A percentile compares a stretch with the other conserved stretches of the same genome.
phyloP scores from a whole-genome alignment of 2,888 invertebrate genomes.

The Melinaea marsaeus region DNA sequence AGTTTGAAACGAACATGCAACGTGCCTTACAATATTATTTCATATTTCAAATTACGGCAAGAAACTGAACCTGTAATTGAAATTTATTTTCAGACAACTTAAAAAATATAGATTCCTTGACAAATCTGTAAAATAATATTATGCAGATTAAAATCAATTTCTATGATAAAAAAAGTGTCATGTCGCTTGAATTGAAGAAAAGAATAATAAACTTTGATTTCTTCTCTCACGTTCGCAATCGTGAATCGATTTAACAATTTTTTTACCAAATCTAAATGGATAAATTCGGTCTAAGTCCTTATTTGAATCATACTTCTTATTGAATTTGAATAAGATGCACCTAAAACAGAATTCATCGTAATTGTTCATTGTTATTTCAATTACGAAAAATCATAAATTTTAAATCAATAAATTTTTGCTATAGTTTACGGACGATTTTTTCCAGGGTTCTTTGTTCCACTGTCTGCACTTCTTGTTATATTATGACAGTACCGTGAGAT shows the following conservation, averaged over 20 bases:
- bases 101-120: background rate
- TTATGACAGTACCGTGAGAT: too few species aligned
- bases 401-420: too few species aligned
- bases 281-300: conserved; percentile 44
- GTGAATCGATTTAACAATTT: conserved; percentile 71
- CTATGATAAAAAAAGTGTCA: conserved; percentile 56
- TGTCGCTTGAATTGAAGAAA: conserved; percentile 60
- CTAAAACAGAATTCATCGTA: conserved; percentile 3
- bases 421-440: too few species aligned
- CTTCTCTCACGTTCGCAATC: conserved; percentile 70
- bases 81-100: too few species aligned
- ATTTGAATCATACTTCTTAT: conserved; percentile 26
- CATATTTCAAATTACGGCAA: too few species aligned
- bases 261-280: conserved; percentile 64
- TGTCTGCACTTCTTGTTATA: too few species aligned
- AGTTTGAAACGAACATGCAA: background rate
- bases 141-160: conserved; percentile 43
- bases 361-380: background rate
- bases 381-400: too few species aligned
- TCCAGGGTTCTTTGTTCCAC: too few species aligned
- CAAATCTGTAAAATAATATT: conserved; percentile 37
- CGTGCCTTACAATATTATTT: too few species aligned
- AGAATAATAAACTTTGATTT: conserved; percentile 75
- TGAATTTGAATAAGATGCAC: conserved; percentile 22
- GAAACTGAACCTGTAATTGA: too few species aligned